Conservation (phyloP, 2,888 invertebrate genomes). For the Meta bourneti region DNA sequence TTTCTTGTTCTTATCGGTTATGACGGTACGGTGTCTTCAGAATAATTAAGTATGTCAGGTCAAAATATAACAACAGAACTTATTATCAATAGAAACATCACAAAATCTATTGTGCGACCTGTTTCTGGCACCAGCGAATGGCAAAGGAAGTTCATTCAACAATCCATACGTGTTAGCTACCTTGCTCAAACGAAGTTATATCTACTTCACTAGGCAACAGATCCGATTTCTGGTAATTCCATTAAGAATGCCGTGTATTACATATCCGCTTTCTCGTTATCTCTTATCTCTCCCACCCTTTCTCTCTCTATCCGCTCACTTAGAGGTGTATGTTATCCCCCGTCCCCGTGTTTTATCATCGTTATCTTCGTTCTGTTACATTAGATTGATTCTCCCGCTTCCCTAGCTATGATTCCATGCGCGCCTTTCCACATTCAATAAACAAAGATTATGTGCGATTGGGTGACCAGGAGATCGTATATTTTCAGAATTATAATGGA, state of each 20-base stretch:
- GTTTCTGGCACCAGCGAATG: too few species aligned
- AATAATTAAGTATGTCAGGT: too few species aligned
- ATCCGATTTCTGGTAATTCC: background rate
- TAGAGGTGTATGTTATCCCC: background rate
- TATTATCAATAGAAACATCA: too few species aligned
- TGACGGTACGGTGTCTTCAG: too few species aligned
- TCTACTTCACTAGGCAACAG: background rate
- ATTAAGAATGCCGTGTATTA: background rate
- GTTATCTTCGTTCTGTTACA: constrained; percentile 1
- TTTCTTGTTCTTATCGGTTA: too few species aligned
- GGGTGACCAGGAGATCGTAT: too few species aligned
- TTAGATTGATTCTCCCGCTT: background rate
- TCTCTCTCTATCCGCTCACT: background rate
- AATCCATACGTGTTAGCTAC: background rate
- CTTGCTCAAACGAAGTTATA: background rate
- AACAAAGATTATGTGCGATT: background rate
- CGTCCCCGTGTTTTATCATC: background rate
- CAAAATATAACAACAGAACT: too few species aligned
- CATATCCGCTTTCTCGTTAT: background rate
- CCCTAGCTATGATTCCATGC: background rate
- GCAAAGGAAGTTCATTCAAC: too few species aligned
- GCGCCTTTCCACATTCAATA: background rate
- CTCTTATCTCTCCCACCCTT: background rate
- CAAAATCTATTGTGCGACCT: too few species aligned
- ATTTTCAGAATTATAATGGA: background rate